Evolutionary conservation across 1,140 invertebrate species (phyloP).

Genomic region (Ptiloglossa arizonensis): DNA sequence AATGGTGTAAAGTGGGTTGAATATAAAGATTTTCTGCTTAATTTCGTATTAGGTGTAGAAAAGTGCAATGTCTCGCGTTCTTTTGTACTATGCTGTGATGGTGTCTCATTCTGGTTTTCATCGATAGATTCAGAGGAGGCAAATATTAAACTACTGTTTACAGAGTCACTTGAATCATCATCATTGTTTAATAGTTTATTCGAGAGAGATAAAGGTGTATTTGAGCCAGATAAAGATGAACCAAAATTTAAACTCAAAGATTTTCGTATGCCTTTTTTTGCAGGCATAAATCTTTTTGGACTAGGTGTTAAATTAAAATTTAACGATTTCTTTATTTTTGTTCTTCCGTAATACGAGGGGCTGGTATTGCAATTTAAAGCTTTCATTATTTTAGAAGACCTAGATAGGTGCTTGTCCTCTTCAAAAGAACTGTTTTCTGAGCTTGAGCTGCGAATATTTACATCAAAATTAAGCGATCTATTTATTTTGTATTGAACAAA

Average conservation of each 20-base stretch:
- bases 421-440: conserved; percentile 37
- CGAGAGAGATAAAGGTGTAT: conserved; percentile 56
- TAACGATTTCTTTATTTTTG: conserved; percentile 73
- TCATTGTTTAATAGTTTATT: conserved; percentile 67
- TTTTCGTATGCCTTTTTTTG: conserved; percentile 24
- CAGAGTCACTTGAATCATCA: conserved; percentile 60
- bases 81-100: conserved; percentile 66
- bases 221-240: conserved; percentile 56
- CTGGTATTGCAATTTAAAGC: conserved; percentile 69
- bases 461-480: conserved; percentile 73
- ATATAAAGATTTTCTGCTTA: conserved; percentile 30
- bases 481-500: conserved; percentile 65
- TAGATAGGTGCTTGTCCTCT: conserved; percentile 62
- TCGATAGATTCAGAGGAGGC: conserved; percentile 73
- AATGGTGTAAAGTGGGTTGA: conserved; percentile 56
- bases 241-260: conserved; percentile 53
- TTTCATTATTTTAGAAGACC: conserved; percentile 76
- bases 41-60: conserved; percentile 59
- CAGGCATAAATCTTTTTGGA: conserved; percentile 58
- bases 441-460: conserved; percentile 59
- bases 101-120: conserved; percentile 77
- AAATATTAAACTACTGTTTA: conserved; percentile 47
- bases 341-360: conserved; percentile 55
- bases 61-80: conserved; percentile 65
- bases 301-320: conserved; percentile 73